Conservation (phyloP, 2,888 invertebrate genomes). For the Trachelus tabidus region DNA sequence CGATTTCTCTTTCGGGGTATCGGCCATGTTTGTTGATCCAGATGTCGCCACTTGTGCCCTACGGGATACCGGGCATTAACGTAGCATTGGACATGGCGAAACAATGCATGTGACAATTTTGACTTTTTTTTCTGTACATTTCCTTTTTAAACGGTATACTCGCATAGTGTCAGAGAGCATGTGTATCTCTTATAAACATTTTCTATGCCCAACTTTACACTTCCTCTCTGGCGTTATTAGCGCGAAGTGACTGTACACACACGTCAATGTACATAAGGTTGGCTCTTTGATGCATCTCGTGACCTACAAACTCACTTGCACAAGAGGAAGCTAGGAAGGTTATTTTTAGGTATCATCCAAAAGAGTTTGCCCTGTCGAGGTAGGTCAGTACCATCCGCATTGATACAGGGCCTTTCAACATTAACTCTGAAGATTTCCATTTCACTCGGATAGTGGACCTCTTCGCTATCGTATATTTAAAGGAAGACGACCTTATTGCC, state of each 20-base stretch:
- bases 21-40: not conserved
- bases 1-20: not conserved
- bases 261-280: not conserved
- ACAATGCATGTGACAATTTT: not conserved
- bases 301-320: constrained; percentile 50
- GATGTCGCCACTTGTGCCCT: not conserved
- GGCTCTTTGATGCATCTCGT: constrained; percentile 27
- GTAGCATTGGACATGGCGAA: not conserved
- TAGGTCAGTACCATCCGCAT: constrained; percentile 8
- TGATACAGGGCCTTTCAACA: not conserved
- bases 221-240: not conserved
- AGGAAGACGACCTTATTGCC: not conserved
- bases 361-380: constrained; percentile 9
- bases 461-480: not conserved
- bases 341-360: constrained; percentile 44
- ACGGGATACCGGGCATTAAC: not conserved
- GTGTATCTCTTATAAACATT: not conserved
- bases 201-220: not conserved
- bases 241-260: not conserved
- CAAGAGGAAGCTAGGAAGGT: constrained; percentile 8
- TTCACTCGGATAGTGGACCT: not conserved
- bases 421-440: constrained; percentile 11
- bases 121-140: not conserved
- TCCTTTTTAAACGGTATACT: not conserved
- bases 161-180: not conserved